Conservation (phyloP, 1,140 invertebrate species). For the Megalonaias nervosa region DNA sequence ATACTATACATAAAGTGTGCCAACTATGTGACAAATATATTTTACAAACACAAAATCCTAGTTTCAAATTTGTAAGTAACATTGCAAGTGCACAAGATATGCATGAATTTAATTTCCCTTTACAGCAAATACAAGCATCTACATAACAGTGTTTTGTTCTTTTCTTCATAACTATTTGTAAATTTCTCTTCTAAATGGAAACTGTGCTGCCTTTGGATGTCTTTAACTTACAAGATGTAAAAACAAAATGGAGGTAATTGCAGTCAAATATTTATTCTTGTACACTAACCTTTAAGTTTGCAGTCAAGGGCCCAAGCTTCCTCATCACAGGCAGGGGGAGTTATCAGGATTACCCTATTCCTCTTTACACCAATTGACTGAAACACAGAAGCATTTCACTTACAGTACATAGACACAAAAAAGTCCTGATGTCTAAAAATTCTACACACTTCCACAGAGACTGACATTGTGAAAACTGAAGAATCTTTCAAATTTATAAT, state of each 20-base stretch:
- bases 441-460: background rate
- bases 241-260: background rate
- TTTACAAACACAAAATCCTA: too few species aligned
- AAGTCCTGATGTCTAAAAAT: background rate
- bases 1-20: too few species aligned
- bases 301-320: constrained; percentile 56
- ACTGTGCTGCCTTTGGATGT: background rate
- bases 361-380: constrained; percentile 60
- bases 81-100: too few species aligned
- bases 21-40: too few species aligned
- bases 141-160: background rate
- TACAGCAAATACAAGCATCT: background rate
- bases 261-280: background rate
- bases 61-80: too few species aligned
- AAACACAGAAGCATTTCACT: constrained; percentile 20
- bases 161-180: background rate
- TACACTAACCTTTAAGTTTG: constrained; percentile 11
- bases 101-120: background rate
- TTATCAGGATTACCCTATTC: constrained; percentile 66
- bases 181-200: background rate
- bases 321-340: constrained; percentile 64
- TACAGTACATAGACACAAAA: background rate
- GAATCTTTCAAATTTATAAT: background rate
- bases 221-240: background rate
- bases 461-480: background rate